These are phyloP conservation scores for Megaceryle torquata DNA, from an alignment of 2,113 vertebrate genomes.

Conservation along the genomic window DNA sequence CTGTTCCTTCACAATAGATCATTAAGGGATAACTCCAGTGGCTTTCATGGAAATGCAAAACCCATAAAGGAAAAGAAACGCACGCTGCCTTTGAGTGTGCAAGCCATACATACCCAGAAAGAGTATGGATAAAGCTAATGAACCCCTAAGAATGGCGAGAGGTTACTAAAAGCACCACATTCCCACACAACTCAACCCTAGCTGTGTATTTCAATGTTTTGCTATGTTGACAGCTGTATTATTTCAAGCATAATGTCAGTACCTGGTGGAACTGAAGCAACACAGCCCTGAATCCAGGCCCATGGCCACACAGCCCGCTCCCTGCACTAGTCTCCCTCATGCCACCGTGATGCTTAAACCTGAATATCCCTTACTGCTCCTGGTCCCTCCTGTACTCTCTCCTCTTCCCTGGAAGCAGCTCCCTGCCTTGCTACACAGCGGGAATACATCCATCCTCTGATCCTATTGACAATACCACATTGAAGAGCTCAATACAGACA, in stretches of 20 bases:
- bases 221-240: not conserved
- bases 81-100: not conserved
- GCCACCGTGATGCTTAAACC: not conserved
- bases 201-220: not conserved
- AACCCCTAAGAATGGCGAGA: not conserved
- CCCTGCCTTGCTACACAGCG: not conserved
- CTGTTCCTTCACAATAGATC: not conserved
- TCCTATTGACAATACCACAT: not conserved
- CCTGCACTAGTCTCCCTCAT: not conserved
- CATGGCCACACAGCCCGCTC: not conserved
- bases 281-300: not conserved
- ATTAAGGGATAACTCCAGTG: not conserved
- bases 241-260: not conserved
- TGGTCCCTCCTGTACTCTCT: not conserved
- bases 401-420: not conserved
- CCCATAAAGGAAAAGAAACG: not conserved
- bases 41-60: not conserved
- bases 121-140: not conserved
- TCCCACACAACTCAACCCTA: not conserved
- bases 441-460: not conserved
- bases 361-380: not conserved
- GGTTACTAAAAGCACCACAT: not conserved
- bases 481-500: not conserved
- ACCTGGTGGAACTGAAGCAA: not conserved
- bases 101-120: not conserved